Base-by-base conservation (phyloP, 2,113 vertebrate species). In the Glaucidium brasilianum region DNA sequence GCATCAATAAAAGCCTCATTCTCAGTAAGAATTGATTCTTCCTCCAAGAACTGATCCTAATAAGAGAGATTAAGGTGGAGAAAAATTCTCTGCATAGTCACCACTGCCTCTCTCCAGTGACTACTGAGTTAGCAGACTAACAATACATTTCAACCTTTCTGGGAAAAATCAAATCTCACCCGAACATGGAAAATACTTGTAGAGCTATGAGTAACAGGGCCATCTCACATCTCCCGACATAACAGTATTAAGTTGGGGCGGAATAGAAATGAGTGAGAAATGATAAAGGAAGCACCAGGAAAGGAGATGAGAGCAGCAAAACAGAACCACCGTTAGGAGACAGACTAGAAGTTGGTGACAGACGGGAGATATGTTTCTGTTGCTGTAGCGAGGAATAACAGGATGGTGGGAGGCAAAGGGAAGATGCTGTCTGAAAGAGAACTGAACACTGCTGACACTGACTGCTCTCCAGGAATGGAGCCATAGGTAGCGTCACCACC, bases 161-260 rank as follows among this genome's bases (percentile, higher is more conserved):
- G 84, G 43, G 50, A 62, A 96, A 94, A 68, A 94, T 49, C 58
- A 90, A 50, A 68, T 64, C 88, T 88, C 92, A 52, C 34, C 74
- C 72, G 62, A 93, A 72, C 71, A 90, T 0, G 1, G 30, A n/a
- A 68, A 90, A 78, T 29, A 32, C 35, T 49, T 64, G 89, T 62
- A 85, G 22, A 85, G 50, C 43, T 60, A 22, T 30, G 49, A 89
- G 27, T n/a, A 72, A 39, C 39, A 60, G 62, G 62, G 53, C 34
- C 49, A 41, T 52, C 69, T 94, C 58, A 34, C 2, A 4, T 80
- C 88, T 88, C 66, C 90, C 85, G 91, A 79, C 78, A 64, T 17
- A 60, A 18, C 12, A 56, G 30, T 3, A 52, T 3, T 3, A 25
- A 64, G 39, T n/a, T 45, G 27, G 29, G 37, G 60, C 0, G 0